Evolutionary conservation across 1,140 invertebrate genomes (phyloP).

Genomic region (Drosophila bocqueti): DNA sequence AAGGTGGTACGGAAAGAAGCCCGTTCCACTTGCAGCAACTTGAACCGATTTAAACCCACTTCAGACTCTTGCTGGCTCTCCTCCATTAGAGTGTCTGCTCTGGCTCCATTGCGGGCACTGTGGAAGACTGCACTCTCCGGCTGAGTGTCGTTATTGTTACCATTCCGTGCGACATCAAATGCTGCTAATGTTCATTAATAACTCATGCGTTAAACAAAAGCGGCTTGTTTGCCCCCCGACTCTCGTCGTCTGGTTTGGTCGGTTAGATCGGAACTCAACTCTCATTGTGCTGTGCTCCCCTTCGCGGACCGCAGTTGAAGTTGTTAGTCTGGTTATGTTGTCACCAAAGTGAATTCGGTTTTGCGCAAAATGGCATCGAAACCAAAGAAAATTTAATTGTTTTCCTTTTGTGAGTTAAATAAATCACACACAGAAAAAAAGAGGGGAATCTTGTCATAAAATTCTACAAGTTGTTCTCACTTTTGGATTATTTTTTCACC

Average conservation of each 20-base stretch:
- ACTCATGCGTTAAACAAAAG: slow-evolving; percentile 73
- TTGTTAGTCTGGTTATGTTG: slow-evolving; percentile 41
- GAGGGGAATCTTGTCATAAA: background rate
- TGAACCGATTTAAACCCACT: slow-evolving; percentile 33
- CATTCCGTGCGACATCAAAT: slow-evolving; percentile 45
- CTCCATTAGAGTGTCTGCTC: slow-evolving; percentile 39
- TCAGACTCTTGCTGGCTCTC: background rate
- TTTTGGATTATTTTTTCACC: background rate
- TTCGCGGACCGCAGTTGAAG: slow-evolving; percentile 23
- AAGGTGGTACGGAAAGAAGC: background rate
- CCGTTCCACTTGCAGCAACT: slow-evolving; percentile 14
- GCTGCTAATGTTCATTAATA: slow-evolving; percentile 76
- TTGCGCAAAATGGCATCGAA: slow-evolving; percentile 35
- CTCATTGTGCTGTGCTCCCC: slow-evolving; percentile 5
- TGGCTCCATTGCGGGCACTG: slow-evolving; percentile 33
- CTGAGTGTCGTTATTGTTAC: slow-evolving; percentile 47
- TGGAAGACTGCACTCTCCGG: slow-evolving; percentile 27
- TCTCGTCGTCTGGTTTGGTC: slow-evolving; percentile 30
- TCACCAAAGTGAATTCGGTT: slow-evolving; percentile 50
- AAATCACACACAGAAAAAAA: background rate
- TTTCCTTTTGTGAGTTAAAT: slow-evolving; percentile 5
- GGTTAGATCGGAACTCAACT: slow-evolving; percentile 21
- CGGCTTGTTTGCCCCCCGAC: slow-evolving; percentile 12
- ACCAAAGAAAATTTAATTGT: slow-evolving; percentile 13
- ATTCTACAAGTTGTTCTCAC: background rate